Conservation (phyloP, 2,888 invertebrate genomes). For the Biston betularia region DNA sequence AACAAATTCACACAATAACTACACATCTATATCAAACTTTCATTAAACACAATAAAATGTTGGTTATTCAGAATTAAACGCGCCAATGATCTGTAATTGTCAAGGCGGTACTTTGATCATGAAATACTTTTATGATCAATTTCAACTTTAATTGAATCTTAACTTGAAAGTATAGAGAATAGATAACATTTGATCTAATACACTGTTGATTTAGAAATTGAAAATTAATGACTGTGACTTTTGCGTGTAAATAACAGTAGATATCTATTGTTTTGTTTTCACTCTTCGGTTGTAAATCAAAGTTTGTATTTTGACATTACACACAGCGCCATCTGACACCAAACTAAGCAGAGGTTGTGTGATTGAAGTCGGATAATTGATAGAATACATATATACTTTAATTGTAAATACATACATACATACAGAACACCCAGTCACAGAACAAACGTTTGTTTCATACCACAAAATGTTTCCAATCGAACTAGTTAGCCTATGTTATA, state of each 20-base stretch:
- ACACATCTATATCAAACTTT: background rate
- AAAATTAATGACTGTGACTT: background rate
- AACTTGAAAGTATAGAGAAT: background rate
- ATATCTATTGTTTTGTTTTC: background rate
- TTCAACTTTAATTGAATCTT: background rate
- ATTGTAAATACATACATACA: too few species aligned
- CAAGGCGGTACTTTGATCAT: background rate
- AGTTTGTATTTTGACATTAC: too few species aligned
- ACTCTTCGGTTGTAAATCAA: background rate
- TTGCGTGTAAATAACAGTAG: background rate
- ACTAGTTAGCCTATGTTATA: background rate
- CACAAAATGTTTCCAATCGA: background rate
- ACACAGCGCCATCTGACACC: too few species aligned
- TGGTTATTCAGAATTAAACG: background rate
- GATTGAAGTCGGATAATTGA: too few species aligned
- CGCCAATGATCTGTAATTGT: background rate
- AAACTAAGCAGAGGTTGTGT: too few species aligned
- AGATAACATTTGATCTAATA: background rate
- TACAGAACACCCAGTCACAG: too few species aligned
- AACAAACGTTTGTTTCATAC: too few species aligned
- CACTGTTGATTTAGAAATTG: background rate
- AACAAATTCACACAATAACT: background rate
- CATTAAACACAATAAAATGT: constrained; percentile 3
- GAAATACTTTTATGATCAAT: background rate
- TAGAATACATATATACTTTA: too few species aligned